A percentile compares a stretch with the other conserved stretches of the same genome.
These are phyloP conservation scores for Strongylocentrotus purpuratus DNA, from an alignment of 35 echinoderm and acorn worm genomes.

Conservation along the genomic window DNA sequence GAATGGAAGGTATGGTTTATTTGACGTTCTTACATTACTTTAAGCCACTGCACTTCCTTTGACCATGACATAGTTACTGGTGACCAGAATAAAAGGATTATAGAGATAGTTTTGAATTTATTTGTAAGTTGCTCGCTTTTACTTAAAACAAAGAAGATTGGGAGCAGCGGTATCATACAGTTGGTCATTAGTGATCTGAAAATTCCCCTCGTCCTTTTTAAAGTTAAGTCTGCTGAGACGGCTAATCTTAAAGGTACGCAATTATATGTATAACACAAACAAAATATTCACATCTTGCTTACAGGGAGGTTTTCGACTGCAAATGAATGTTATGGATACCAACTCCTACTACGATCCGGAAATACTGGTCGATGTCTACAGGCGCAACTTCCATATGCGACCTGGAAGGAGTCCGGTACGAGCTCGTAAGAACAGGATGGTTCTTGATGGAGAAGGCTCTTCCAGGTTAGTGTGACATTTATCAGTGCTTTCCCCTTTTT, in stretches of 20 bases:
- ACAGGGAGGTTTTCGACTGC: slow-evolving; percentile 12
- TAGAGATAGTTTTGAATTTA: too few species aligned
- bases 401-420: neutral
- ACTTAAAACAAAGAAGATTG: too few species aligned
- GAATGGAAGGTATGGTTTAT: slow-evolving; percentile 19
- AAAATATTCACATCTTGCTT: neutral
- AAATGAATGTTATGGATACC: slow-evolving; percentile 34
- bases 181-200: too few species aligned
- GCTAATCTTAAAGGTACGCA: too few species aligned
- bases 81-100: too few species aligned
- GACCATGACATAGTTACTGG: too few species aligned
- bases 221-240: too few species aligned
- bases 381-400: neutral
- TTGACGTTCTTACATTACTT: neutral
- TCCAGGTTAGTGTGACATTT: neutral
- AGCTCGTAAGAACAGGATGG: neutral
- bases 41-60: too few species aligned
- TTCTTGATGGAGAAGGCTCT: slow-evolving; percentile 2
- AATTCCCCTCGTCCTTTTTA: too few species aligned
- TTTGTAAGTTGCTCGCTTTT: too few species aligned
- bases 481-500: too few species aligned
- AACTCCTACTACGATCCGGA: slow-evolving; percentile 38
- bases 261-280: too few species aligned
- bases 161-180: neutral
- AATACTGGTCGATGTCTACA: slow-evolving; percentile 16